Evolutionary conservation across 2,113 vertebrate genomes (phyloP).

Genomic region (Ciconia boyciana): DNA sequence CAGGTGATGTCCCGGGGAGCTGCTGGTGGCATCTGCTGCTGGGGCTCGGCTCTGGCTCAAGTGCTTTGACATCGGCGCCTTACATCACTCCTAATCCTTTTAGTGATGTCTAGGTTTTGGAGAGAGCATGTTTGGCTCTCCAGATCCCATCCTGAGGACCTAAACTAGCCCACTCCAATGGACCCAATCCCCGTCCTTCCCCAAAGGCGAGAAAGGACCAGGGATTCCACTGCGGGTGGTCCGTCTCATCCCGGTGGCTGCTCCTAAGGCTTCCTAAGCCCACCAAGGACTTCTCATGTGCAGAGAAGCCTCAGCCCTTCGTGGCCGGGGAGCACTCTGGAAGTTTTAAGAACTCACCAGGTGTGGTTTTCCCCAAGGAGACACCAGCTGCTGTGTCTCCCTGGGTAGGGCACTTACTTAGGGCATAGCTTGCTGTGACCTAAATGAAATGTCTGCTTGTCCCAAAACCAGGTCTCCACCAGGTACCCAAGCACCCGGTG

Average conservation of each 20-base stretch:
- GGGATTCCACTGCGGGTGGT: neutral
- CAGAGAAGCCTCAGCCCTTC: neutral
- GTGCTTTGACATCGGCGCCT: rapidly evolving
- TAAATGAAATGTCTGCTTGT: neutral
- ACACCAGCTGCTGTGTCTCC: neutral
- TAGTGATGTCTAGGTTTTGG: neutral
- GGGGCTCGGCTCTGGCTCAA: rapidly evolving
- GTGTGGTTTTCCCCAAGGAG: neutral
- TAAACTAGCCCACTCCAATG: neutral
- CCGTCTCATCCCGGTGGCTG: neutral
- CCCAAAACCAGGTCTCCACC: neutral
- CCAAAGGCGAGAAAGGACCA: neutral
- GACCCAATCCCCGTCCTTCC: neutral
- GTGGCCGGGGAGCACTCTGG: rapidly evolving
- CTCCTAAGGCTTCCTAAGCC: neutral
- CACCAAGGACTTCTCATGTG: neutral
- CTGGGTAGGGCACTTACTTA: neutral
- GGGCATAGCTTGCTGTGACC: neutral
- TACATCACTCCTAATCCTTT: neutral
- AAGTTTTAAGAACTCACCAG: neutral
- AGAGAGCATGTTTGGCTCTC: neutral
- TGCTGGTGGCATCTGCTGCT: neutral
- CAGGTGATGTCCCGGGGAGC: neutral
- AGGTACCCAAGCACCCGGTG: rapidly evolving
- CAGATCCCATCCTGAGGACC: neutral